Evolutionary conservation across 2,113 vertebrate species (phyloP).

Genomic region (Aldabrachelys gigantea): DNA sequence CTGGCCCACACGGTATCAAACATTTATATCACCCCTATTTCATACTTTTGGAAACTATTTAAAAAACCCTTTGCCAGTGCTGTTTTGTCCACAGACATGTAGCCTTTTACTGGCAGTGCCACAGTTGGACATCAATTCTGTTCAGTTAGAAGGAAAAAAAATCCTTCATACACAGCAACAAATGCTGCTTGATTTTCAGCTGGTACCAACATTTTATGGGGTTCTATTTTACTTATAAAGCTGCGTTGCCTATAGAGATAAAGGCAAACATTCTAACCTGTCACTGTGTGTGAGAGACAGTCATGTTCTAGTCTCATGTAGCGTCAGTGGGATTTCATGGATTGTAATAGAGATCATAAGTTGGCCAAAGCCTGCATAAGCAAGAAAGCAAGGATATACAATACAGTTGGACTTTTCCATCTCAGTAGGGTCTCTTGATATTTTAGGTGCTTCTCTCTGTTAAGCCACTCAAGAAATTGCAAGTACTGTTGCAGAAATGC

Average conservation of each 20-base stretch:
- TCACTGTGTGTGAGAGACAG: background rate
- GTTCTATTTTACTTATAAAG: background rate
- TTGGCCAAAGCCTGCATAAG: background rate
- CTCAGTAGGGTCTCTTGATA: background rate
- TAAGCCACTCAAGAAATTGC: background rate
- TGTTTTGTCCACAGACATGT: background rate
- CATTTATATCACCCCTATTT: constrained; percentile 42
- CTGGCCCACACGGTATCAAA: constrained; percentile 51
- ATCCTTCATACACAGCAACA: background rate
- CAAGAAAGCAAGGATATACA: background rate
- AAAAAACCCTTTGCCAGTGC: background rate
- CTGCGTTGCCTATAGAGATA: background rate
- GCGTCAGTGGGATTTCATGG: rapidly evolving
- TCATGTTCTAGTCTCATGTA: rapidly evolving
- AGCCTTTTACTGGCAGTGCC: background rate
- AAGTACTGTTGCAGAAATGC: background rate
- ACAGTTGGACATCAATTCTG: background rate
- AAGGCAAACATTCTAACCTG: background rate
- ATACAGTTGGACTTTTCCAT: rapidly evolving
- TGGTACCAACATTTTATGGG: background rate
- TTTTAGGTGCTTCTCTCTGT: background rate
- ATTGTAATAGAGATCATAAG: background rate
- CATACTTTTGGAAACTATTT: background rate
- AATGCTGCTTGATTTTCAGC: background rate
- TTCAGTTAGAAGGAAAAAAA: rapidly evolving